Evolutionary conservation across 2,797 vertebrate species (phyloP), one percentile per base, ranked within the genome.

Genomic region (Sebastes goodei): DNA sequence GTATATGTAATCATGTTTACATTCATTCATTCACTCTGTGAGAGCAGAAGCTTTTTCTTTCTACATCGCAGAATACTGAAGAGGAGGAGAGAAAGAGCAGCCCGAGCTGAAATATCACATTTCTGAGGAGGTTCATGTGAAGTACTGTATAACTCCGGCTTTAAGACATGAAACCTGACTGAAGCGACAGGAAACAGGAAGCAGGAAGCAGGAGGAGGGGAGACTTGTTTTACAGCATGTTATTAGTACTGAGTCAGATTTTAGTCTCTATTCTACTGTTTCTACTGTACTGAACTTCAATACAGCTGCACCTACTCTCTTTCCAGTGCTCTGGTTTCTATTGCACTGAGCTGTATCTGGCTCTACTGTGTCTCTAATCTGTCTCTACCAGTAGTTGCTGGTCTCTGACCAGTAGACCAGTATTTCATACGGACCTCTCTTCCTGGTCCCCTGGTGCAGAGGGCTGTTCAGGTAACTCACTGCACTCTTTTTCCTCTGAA

Each of bases 401-500:
- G 21, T 56, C 21, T 56, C 21, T 11, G 52, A 56, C 53, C 21
- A 23, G 21, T 25, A 25, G 55, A 25, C 11, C 14, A 11, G 65
- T 15, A 7, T 27, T 60, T 89, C 38, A 91, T 90, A 93, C 96
- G 93, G 95, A 99, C 98, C 98, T 99, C 98, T 96, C 96, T 99
- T 99, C 91, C 98, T 96, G 87, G 98, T 99, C 83, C 98, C 98
- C 23, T 98, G 98, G 94, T 99, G 98, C 93, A 98, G 95, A 88
- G 98, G 99, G 93, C 97, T 99, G 95, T 99, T 99, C 95, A 99
- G 95, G 95, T 99, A 99, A 30, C 98, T 99, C 94, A 99, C 98
- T 6, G 99, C 96, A 59, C 96, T 99, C 96, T 99, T 99, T 95
- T 99, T 99, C 89, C 98, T 98, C 99, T 99, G 96, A 46, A 89